Evolutionary conservation across 2,888 invertebrate species (phyloP).

Genomic region (Nycteola revayana): DNA sequence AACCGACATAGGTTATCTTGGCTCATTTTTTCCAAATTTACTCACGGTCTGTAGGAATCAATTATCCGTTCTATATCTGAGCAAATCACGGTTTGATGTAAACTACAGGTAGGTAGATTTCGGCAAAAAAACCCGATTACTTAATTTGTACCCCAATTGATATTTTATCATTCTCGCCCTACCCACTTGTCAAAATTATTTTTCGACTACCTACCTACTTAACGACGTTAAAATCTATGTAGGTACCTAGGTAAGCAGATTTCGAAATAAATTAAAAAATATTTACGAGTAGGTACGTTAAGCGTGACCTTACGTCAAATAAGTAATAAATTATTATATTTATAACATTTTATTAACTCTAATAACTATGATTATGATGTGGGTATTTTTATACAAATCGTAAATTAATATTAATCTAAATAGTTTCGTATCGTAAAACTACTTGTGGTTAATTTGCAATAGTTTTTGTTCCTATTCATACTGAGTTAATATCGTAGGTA

Average conservation of each 20-base stretch:
- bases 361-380: not conserved
- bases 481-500: too few relatives aligned
- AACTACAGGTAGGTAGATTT: conserved; percentile 19
- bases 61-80: conserved; percentile 34
- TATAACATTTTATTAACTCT: not conserved
- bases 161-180: too few relatives aligned
- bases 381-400: not conserved
- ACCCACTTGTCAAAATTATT: too few relatives aligned
- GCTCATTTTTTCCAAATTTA: conserved; percentile 57
- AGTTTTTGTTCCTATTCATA: not conserved
- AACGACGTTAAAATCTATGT: too few relatives aligned
- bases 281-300: too few relatives aligned
- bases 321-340: conserved; percentile 2
- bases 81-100: conserved; percentile 26
- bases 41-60: conserved; percentile 51
- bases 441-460: not conserved
- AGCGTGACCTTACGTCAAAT: too few relatives aligned
- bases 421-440: conserved; percentile 2
- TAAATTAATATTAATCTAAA: conserved; percentile 1
- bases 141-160: too few relatives aligned
- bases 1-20: conserved; percentile 51
- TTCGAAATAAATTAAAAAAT: too few relatives aligned
- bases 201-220: too few relatives aligned
- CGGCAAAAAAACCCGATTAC: too few relatives aligned
- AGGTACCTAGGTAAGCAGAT: too few relatives aligned